A percentile compares a stretch with the other conserved stretches of the same genome.
Evolutionary conservation across 2,113 vertebrate species (phyloP).

Genomic region (Centropus bengalensis): DNA sequence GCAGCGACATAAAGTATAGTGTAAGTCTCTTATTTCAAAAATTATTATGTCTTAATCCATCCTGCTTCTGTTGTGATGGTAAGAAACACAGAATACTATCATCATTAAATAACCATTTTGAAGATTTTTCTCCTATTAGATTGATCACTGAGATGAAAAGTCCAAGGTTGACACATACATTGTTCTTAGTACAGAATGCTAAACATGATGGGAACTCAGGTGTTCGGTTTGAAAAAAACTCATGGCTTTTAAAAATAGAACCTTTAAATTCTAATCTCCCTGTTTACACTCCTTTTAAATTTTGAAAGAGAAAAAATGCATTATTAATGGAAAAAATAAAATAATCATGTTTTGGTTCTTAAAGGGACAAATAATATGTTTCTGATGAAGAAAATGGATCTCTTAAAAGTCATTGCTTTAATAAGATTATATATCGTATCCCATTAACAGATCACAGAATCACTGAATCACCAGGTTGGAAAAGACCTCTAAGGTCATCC

Average conservation of each 20-base stretch:
- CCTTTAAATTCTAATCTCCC: background rate
- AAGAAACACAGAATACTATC: too few species aligned
- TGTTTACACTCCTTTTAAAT: background rate
- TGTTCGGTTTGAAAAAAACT: background rate
- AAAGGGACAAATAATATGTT: background rate
- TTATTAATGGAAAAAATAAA: background rate
- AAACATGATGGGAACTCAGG: background rate
- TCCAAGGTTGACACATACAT: background rate
- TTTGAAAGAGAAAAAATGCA: background rate
- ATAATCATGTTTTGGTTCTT: accelerated
- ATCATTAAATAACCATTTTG: background rate
- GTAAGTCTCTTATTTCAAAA: too few species aligned
- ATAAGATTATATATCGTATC: background rate
- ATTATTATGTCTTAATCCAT: too few species aligned
- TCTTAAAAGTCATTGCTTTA: background rate
- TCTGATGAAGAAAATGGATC: background rate
- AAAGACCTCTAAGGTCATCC: too few species aligned
- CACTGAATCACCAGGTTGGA: too few species aligned
- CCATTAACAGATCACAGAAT: background rate
- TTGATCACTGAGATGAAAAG: background rate
- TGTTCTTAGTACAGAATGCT: background rate
- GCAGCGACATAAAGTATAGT: too few species aligned
- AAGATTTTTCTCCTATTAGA: background rate
- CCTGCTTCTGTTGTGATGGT: too few species aligned
- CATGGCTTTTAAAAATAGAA: background rate